These are phyloP conservation scores for Cassiopea xamachana DNA, from an alignment of 30 jellyfish, hydroid and myxozoan genomes.

Conservation along the genomic window DNA sequence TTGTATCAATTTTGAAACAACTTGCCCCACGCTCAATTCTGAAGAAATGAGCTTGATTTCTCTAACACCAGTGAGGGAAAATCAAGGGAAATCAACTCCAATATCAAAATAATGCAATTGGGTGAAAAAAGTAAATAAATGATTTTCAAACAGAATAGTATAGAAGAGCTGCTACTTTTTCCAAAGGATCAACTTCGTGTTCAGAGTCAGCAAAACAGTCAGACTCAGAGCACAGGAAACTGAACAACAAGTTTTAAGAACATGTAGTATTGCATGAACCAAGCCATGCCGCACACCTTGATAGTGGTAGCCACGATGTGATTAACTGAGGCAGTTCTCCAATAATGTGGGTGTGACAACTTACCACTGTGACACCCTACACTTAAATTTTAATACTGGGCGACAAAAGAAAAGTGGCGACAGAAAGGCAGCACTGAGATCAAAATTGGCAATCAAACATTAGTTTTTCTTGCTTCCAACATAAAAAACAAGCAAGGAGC, in stretches of 20 bases:
- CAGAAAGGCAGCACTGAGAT: too few species aligned
- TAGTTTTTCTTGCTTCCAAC: too few species aligned
- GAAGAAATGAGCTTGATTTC: constrained; percentile 18
- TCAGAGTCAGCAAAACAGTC: constrained; percentile 28
- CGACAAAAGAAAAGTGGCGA: too few species aligned
- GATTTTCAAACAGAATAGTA: constrained; percentile 4
- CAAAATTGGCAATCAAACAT: too few species aligned
- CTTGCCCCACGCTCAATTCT: background rate
- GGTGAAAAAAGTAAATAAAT: background rate
- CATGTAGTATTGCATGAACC: background rate
- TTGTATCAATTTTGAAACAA: constrained; percentile 29
- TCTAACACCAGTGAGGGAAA: constrained; percentile 1
- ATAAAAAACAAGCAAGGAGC: too few species aligned
- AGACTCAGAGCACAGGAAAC: background rate
- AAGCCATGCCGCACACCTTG: background rate
- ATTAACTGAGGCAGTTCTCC: too few species aligned
- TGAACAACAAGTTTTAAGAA: background rate
- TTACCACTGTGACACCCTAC: too few species aligned
- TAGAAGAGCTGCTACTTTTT: constrained; percentile 18
- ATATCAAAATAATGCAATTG: constrained; percentile 18
- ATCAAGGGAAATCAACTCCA: constrained; percentile 6
- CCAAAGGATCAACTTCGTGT: constrained; percentile 15
- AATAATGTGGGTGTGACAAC: too few species aligned
- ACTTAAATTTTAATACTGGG: too few species aligned
- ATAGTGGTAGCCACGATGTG: constrained; percentile 2